Conservation (phyloP, 2,113 vertebrate species). For the Sphyrna mokarran region DNA sequence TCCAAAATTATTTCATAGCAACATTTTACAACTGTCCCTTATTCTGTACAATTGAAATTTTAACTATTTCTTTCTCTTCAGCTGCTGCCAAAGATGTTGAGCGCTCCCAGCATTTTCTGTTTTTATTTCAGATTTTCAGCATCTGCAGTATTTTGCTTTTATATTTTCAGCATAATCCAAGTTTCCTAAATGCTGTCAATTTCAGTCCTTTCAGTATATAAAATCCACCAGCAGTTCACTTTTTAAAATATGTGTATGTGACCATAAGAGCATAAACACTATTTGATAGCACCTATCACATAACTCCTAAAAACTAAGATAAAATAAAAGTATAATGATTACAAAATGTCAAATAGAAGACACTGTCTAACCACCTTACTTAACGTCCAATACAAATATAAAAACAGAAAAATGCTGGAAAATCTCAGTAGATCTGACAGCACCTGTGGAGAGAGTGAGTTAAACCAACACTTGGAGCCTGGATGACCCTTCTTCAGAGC, state of each 20-base stretch:
- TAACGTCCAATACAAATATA: neutral
- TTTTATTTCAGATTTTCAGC: neutral
- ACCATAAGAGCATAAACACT: neutral
- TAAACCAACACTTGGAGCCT: too few relatives aligned
- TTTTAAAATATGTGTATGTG: neutral
- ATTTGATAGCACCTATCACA: neutral
- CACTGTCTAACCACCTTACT: neutral
- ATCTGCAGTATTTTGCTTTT: too few relatives aligned
- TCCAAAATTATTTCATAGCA: neutral
- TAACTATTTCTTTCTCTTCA: neutral
- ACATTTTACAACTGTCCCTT: neutral
- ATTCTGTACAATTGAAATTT: neutral
- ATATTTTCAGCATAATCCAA: neutral
- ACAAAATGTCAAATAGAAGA: too few relatives aligned
- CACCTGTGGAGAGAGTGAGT: too few relatives aligned
- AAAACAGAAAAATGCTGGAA: too few relatives aligned
- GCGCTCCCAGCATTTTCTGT: neutral
- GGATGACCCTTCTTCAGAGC: too few relatives aligned
- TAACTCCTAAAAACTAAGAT: neutral
- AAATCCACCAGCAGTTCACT: neutral
- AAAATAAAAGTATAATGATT: neutral
- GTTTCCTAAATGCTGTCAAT: neutral
- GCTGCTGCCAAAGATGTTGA: neutral
- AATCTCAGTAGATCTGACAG: too few relatives aligned
- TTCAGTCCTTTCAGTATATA: neutral